Evolutionary conservation across 2,113 vertebrate species (phyloP).

Genomic region (Muscicapa adusta): DNA sequence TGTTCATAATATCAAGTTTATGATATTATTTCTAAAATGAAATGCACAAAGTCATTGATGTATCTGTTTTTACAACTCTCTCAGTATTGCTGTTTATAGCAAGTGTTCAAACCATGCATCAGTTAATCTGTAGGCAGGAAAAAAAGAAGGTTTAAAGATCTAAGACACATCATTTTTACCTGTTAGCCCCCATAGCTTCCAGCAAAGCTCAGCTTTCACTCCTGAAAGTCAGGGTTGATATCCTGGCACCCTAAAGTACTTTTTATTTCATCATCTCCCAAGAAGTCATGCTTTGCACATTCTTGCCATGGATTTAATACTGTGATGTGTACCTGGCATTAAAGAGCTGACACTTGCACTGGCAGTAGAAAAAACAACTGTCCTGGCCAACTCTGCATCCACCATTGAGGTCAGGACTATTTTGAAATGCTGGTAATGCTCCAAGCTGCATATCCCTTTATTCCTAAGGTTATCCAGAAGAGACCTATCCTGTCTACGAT

Average conservation of each 20-base stretch:
- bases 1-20: slow-evolving; percentile 12
- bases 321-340: neutral
- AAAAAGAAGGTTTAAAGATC: neutral
- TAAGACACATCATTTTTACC: neutral
- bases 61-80: neutral
- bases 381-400: neutral
- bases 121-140: neutral
- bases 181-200: neutral
- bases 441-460: slow-evolving; percentile 4
- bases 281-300: neutral
- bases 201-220: neutral
- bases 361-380: neutral
- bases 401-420: neutral
- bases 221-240: neutral
- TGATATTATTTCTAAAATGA: neutral
- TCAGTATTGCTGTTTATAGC: neutral
- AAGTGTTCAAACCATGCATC: neutral
- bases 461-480: slow-evolving; percentile 80
- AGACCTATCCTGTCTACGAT: slow-evolving; percentile 85
- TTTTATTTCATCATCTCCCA: neutral
- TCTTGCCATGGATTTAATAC: neutral
- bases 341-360: neutral
- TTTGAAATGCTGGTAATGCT: neutral
- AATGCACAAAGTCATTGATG: neutral
- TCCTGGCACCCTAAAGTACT: neutral